Conservation (phyloP, 2,113 vertebrate species). For the Halichoerus grypus region DNA sequence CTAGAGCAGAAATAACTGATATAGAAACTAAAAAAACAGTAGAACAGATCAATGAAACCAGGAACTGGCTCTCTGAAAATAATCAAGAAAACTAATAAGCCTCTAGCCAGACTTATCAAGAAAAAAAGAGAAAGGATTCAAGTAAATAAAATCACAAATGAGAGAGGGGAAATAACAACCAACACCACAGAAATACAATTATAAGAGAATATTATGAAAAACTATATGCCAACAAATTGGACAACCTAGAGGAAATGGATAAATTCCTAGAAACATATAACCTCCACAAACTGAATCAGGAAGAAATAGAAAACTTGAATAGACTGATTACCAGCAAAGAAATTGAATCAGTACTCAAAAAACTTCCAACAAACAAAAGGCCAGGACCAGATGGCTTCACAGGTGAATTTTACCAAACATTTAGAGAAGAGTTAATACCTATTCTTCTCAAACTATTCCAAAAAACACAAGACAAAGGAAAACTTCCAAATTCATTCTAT, state of each 20-base stretch:
- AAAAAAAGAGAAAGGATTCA: background rate
- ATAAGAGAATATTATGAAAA: background rate
- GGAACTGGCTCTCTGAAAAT: background rate
- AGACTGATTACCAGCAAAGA: too few species aligned
- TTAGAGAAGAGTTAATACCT: background rate
- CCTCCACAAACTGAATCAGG: background rate
- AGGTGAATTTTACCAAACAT: background rate
- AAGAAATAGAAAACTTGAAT: background rate
- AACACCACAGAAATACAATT: too few species aligned
- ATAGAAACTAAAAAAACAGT: background rate
- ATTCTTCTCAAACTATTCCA: background rate
- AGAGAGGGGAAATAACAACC: too few species aligned
- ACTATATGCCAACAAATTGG: background rate
- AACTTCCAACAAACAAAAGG: too few species aligned
- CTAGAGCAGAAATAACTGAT: too few species aligned
- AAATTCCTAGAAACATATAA: background rate
- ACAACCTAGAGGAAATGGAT: background rate
- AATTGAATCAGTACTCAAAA: too few species aligned
- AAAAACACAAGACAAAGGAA: background rate
- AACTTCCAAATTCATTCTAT: background rate
- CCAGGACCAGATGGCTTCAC: background rate
- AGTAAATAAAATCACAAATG: background rate
- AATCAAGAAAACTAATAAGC: background rate
- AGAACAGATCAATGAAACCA: background rate
- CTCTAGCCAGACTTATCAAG: background rate